Evolutionary conservation across 2,113 vertebrate species (phyloP).

Genomic region (Falco punctatus): DNA sequence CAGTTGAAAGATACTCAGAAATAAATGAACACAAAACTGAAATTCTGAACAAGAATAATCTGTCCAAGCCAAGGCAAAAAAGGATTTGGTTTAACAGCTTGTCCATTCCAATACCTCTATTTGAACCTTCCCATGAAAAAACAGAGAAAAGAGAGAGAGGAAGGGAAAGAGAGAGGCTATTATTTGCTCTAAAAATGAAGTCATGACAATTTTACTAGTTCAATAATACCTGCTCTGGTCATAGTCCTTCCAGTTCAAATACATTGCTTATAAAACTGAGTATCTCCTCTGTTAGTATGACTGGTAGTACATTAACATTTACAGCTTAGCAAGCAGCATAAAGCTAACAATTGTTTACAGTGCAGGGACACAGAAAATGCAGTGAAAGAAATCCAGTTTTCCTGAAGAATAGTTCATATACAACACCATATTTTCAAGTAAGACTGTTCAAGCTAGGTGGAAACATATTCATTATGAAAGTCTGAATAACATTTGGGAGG

Average conservation of each 20-base stretch:
- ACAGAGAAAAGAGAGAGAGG: too few relatives aligned
- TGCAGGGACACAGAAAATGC: constrained; percentile 24
- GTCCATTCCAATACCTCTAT: background rate
- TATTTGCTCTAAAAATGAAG: constrained; percentile 44
- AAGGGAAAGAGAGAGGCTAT: too few relatives aligned
- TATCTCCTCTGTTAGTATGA: constrained; percentile 21
- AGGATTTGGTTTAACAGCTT: background rate
- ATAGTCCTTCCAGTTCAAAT: constrained; percentile 22
- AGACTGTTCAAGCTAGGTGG: background rate
- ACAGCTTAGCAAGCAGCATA: constrained; percentile 30
- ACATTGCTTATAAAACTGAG: background rate
- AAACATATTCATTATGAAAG: constrained; percentile 48
- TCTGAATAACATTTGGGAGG: constrained; percentile 22
- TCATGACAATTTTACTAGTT: background rate
- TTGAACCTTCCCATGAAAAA: background rate
- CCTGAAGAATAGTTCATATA: background rate
- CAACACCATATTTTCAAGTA: constrained; percentile 28
- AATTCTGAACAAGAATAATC: background rate
- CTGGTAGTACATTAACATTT: constrained; percentile 50
- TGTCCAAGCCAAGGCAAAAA: background rate
- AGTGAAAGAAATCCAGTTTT: constrained; percentile 41
- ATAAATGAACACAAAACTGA: background rate
- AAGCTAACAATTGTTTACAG: constrained; percentile 21
- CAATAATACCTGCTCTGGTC: background rate
- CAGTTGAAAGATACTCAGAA: background rate